A percentile compares a stretch with the other conserved stretches of the same genome.
phyloP scores from a whole-genome alignment of 2,113 vertebrate species.

The Lophura nycthemera region DNA sequence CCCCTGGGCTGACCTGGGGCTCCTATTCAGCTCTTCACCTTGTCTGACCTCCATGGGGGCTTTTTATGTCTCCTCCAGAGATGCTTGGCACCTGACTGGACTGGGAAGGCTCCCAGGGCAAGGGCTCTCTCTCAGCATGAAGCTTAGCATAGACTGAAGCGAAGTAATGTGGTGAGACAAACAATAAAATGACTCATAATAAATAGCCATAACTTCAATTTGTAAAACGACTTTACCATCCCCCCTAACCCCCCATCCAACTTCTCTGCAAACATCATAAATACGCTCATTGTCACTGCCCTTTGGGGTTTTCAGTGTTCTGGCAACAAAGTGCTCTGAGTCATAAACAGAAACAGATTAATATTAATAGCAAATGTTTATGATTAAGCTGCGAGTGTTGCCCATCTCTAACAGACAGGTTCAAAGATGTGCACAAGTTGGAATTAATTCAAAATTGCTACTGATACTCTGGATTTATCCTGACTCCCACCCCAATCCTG shows the following conservation, averaged over 20 bases:
- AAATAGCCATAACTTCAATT: neutral
- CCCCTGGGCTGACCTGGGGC: neutral
- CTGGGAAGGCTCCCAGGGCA: neutral
- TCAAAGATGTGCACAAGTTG: slow-evolving; percentile 2
- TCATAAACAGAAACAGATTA: slow-evolving; percentile 36
- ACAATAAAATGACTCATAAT: slow-evolving; percentile 1
- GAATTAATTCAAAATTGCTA: neutral
- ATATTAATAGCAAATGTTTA: slow-evolving; percentile 38
- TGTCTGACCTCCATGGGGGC: neutral
- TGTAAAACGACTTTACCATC: slow-evolving; percentile 12
- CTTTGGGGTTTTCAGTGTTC: slow-evolving; percentile 21
- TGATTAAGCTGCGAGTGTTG: neutral
- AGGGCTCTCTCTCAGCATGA: neutral
- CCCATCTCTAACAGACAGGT: slow-evolving; percentile 9
- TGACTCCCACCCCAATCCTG: neutral
- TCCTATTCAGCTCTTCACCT: neutral
- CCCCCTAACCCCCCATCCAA: too few species aligned
- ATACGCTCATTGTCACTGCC: neutral
- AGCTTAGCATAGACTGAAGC: neutral
- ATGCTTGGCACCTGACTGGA: neutral
- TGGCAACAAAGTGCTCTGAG: slow-evolving; percentile 33
- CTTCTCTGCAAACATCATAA: neutral
- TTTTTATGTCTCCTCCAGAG: neutral
- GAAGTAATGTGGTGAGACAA: neutral
- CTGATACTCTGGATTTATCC: neutral